A percentile compares a stretch with the other conserved stretches of the same genome.
phyloP scores from a whole-genome alignment of 2,888 invertebrate genomes.

The Eledona agricola region DNA sequence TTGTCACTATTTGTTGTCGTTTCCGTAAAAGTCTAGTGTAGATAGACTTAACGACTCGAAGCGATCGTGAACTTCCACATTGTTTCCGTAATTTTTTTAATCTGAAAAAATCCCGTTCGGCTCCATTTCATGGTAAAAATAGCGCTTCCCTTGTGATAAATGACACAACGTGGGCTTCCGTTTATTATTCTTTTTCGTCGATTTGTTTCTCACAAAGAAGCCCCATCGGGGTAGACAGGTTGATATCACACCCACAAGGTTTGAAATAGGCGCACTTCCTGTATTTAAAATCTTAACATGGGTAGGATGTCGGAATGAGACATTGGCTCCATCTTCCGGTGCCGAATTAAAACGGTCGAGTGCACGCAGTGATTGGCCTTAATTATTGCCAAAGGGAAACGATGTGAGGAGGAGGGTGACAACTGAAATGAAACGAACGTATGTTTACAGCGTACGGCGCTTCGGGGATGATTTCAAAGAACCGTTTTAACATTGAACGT shows the following conservation, averaged over 20 bases:
- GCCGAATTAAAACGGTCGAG: conserved; percentile 52
- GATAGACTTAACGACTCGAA: too few relatives aligned
- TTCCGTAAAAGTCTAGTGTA: too few relatives aligned
- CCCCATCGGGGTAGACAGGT: conserved; percentile 23
- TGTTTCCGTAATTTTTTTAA: too few relatives aligned
- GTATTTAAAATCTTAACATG: conserved; percentile 26
- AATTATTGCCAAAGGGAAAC: conserved; percentile 15
- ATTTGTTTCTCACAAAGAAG: conserved; percentile 26
- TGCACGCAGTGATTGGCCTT: conserved; percentile 51
- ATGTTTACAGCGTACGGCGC: too few relatives aligned
- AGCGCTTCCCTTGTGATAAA: neutral
- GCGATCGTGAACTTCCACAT: too few relatives aligned
- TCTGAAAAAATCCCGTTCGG: neutral
- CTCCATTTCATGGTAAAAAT: neutral
- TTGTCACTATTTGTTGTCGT: too few relatives aligned
- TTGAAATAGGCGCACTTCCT: conserved; percentile 50
- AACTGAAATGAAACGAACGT: conserved; percentile 25
- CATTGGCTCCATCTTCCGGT: conserved; percentile 51
- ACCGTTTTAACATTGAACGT: too few relatives aligned
- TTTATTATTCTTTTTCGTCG: conserved; percentile 5
- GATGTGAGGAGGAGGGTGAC: conserved; percentile 23
- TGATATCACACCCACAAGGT: conserved; percentile 18
- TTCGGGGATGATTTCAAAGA: too few relatives aligned
- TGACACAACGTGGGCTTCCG: neutral
- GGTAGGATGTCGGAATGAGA: conserved; percentile 14